Evolutionary conservation across 2,888 invertebrate genomes (phyloP).

Genomic region (Latheticus oryzae): DNA sequence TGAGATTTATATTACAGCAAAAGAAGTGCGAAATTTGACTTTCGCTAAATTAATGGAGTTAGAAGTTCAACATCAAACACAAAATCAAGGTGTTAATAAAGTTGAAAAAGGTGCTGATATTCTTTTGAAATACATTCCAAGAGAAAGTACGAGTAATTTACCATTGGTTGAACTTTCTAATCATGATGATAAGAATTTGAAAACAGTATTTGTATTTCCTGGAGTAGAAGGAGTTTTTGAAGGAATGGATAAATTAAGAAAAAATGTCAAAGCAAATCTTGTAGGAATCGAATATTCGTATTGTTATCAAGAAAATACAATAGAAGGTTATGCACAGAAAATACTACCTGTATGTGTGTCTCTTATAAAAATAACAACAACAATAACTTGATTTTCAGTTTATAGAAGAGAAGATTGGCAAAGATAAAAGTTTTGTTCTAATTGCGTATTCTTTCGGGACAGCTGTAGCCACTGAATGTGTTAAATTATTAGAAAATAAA

Average conservation of each 20-base stretch:
- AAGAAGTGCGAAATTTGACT: conserved; percentile 86
- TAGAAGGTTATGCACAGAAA: conserved; percentile 68
- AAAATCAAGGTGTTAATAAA: conserved; percentile 1
- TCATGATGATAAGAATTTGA: conserved; percentile 37
- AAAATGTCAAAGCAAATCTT: conserved; percentile 67
- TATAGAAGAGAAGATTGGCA: conserved; percentile 68
- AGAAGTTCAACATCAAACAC: too few relatives aligned
- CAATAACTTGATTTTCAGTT: conserved; percentile 68
- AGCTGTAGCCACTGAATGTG: conserved; percentile 81
- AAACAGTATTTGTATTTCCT: conserved; percentile 71
- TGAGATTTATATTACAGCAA: conserved; percentile 86
- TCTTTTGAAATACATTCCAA: background rate
- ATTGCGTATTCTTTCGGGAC: conserved; percentile 92
- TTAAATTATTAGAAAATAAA: conserved; percentile 75
- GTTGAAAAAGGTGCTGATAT: conserved; percentile 2
- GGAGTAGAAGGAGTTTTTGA: conserved; percentile 75
- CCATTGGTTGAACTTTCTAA: conserved; percentile 62
- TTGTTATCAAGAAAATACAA: conserved; percentile 64
- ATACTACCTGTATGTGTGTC: conserved; percentile 68
- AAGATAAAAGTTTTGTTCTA: conserved; percentile 74
- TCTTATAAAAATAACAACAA: conserved; percentile 6
- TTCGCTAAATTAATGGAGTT: conserved; percentile 66
- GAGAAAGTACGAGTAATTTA: conserved; percentile 51
- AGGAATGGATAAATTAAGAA: conserved; percentile 68
- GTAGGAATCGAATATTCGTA: conserved; percentile 69